Evolutionary conservation across 2,797 vertebrate species (phyloP), one percentile per base, ranked within the genome.

Genomic region (Mormyrops attenuatus): DNA sequence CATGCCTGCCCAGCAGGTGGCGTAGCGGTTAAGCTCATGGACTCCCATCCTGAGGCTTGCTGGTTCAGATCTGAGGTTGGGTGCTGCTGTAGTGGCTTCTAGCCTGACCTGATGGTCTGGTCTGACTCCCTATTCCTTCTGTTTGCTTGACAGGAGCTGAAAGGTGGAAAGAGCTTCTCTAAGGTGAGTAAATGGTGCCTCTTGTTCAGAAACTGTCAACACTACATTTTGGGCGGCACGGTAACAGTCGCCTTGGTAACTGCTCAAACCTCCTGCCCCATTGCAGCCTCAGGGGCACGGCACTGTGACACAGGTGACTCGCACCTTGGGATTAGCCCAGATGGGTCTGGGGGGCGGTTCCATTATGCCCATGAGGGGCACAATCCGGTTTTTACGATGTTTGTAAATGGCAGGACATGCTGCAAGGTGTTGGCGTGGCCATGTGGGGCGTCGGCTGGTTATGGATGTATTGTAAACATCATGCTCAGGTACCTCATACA

Each of bases 141-240:
- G 82, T 85, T 85, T 52, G 22, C 82, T 47, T 94, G 95, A 92
- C 94, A 99, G 98, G 98, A 99, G 94, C 97, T 98, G 92, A 99
- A 99, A 96, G 98, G 98, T 91, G 98, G 98, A 93, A 99, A 99
- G 94, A 93, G 98, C 0, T 99, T 96, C 92, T 96, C 97, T 89
- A 99, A 99, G 98, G 98, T 99, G 97, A 97, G 97, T 92, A 89
- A 49, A 49, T 41, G 60, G 22, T n/a, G 47, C 34, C 84, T 17
- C 77, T 9, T 47, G 1, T 34, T 44, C 26, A 86, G 84, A 30
- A 53, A 34, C 49, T 52, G 50, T 17, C 4, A 86, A 5, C 84
- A 52, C 47, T 86, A 34, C 6, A 9, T 53, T 53, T 53, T 30
- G 22, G 49, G 47, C 1, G 47, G 26, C 22, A 17, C 11, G 7